Evolutionary conservation across 2,888 invertebrate species (phyloP), one percentile per base, ranked within the genome.

Genomic region (Nomada goodeniana): DNA sequence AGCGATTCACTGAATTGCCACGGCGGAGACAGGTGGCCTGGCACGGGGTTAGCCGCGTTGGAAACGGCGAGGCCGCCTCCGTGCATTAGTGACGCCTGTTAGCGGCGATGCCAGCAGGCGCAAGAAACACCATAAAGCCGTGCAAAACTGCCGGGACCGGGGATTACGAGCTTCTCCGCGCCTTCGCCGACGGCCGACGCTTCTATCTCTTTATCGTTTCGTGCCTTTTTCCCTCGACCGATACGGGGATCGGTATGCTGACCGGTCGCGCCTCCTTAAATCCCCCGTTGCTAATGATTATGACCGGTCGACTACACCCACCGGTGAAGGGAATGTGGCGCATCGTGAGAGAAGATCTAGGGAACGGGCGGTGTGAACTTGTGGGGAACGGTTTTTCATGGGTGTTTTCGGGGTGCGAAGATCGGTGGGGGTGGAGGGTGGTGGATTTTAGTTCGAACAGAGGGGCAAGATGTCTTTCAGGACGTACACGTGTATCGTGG

Each of bases 41-140:
- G 52, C 75, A 61, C 57, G 74, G 55, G 74, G 80, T 72, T 79
- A 61, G 65, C 74, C 4, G 60, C 52, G 73, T 26, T 72, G 75
- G 63, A 76, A 76, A 71, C 80, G 26, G 26, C 65, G 79, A 74
- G 70, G 76, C 85, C 69, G 75, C 59, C 67, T 77, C 55, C 71
- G 76, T 64, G 87, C 82, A 88, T 88, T 88, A 88, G 88, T 80
- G 83, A 86, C 83, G 87, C 80, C 83, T 83, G 87, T 88, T 88
- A 89, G 84, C 77, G 79, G 74, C 76, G 80, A 75, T 69, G 73
- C 65, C 61, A 73, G 80, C 64, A 82, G 86, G 82, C 79, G 84
- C 89, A 89, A 88, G 87, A 89, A 88, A 88, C 80, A 80, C 83
- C 89, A 83, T 88, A 83, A 87, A 88, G 70, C 75, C 72, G 81